phyloP scores from a whole-genome alignment of 2,113 vertebrate genomes.

The Malurus alboscapulatus region DNA sequence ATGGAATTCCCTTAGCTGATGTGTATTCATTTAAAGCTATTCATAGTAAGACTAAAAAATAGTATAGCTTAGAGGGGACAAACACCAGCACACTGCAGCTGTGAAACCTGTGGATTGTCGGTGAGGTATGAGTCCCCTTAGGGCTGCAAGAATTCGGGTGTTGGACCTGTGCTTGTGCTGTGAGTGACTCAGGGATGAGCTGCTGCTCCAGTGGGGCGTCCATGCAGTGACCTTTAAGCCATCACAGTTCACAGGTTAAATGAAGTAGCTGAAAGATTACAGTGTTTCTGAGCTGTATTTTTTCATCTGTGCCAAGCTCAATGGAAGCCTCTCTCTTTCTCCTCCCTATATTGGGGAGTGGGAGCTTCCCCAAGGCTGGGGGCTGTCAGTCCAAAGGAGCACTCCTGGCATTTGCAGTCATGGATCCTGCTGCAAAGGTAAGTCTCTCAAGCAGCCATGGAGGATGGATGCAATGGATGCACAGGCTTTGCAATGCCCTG shows the following conservation, averaged over 20 bases:
- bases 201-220: background rate
- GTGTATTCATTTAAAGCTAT: constrained; percentile 44
- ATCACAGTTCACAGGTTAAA: background rate
- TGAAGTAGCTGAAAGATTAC: background rate
- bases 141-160: accelerated
- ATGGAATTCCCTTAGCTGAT: constrained; percentile 32
- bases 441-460: background rate
- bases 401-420: background rate
- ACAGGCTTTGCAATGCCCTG: background rate
- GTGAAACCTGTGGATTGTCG: background rate
- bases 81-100: background rate
- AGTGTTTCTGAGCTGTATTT: background rate
- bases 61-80: background rate
- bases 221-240: background rate
- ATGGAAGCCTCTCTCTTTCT: background rate
- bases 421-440: background rate
- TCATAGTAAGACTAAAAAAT: background rate
- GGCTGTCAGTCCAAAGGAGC: accelerated
- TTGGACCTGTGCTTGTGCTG: background rate
- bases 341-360: background rate
- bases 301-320: background rate
- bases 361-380: background rate
- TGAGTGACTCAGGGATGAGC: background rate
- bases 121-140: background rate
- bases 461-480: background rate